A percentile compares a stretch with the other conserved stretches of the same genome.
Conservation (phyloP, 2,113 vertebrate genomes). For the Aptenodytes patagonicus region DNA sequence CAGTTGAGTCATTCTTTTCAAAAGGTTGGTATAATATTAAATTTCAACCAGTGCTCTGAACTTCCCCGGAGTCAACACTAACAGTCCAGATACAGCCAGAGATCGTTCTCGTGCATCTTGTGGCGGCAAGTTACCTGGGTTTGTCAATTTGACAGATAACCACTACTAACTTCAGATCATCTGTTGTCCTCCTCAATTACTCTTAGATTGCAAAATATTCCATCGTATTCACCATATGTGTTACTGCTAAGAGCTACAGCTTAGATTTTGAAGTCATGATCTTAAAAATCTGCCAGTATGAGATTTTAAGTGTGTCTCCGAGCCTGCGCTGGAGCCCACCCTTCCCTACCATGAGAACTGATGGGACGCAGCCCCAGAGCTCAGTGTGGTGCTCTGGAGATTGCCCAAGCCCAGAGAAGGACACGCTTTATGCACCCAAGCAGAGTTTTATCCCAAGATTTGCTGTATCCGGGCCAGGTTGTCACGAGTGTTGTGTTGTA, state of each 20-base stretch:
- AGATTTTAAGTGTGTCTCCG: neutral
- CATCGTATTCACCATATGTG: neutral
- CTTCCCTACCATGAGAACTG: neutral
- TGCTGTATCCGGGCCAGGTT: neutral
- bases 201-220: neutral
- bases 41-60: neutral
- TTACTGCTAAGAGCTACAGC: neutral
- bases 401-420: neutral
- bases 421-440: accelerated
- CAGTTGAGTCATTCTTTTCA: neutral
- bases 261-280: neutral
- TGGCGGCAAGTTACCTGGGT: neutral
- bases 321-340: neutral
- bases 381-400: neutral
- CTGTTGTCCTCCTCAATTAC: neutral
- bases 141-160: neutral
- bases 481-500: neutral
- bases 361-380: neutral
- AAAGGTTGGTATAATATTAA: neutral
- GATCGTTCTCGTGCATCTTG: neutral
- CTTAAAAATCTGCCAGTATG: neutral
- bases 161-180: too few species aligned
- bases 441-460: neutral
- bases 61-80: neutral
- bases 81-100: neutral